Evolutionary conservation across 2,113 vertebrate species (phyloP).

Genomic region (Murina feae): DNA sequence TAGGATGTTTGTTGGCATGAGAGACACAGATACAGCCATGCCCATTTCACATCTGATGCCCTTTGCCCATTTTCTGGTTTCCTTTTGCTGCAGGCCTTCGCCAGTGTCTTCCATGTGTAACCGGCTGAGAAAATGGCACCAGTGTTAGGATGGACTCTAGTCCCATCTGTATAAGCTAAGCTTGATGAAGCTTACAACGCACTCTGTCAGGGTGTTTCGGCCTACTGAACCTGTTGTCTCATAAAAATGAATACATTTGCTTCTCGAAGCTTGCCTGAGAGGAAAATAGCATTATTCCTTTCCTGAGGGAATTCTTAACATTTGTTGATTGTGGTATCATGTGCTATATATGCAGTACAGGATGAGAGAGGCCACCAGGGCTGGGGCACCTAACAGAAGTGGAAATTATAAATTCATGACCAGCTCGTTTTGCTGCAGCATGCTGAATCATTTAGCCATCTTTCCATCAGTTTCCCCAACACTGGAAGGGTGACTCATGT

Average conservation of each 20-base stretch:
- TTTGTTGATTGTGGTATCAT: background rate
- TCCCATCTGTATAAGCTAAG: background rate
- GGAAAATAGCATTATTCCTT: background rate
- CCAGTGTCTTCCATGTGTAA: background rate
- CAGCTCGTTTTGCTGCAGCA: constrained; percentile 55
- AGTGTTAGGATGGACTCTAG: background rate
- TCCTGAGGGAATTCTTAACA: constrained; percentile 7
- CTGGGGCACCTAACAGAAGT: constrained; percentile 1
- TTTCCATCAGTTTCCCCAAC: constrained; percentile 69
- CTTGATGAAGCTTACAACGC: background rate
- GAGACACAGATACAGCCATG: background rate
- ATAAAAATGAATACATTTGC: background rate
- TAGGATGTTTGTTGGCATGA: background rate
- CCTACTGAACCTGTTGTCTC: background rate
- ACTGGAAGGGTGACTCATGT: constrained; percentile 58
- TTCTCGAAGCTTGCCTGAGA: background rate
- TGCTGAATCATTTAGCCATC: constrained; percentile 69
- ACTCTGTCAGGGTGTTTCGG: background rate
- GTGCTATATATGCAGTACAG: background rate
- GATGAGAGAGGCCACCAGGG: background rate
- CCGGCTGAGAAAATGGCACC: background rate
- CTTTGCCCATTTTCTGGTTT: background rate
- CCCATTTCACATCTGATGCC: background rate
- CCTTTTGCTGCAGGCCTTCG: background rate
- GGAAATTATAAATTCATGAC: constrained; percentile 56